phyloP scores from a whole-genome alignment of 2,797 vertebrate genomes.

The Syndactyla subalaris region DNA sequence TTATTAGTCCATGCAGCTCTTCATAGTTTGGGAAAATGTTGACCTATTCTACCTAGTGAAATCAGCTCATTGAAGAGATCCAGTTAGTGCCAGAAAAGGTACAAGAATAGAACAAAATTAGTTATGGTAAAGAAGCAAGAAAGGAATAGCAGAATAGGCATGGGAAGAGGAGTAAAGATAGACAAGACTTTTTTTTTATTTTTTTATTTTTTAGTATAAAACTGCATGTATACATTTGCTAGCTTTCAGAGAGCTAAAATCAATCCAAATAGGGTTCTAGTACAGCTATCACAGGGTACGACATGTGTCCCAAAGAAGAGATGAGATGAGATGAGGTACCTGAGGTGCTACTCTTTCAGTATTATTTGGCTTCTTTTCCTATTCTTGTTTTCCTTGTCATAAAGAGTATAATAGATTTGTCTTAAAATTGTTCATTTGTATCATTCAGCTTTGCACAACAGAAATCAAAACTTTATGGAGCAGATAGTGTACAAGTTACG shows the following conservation, averaged over 20 bases:
- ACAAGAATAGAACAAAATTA: neutral
- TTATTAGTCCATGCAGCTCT: neutral
- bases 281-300: neutral
- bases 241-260: neutral
- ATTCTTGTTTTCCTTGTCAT: neutral
- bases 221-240: neutral
- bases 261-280: neutral
- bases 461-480: neutral
- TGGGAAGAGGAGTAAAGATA: neutral
- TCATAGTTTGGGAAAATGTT: neutral
- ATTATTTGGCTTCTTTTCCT: neutral
- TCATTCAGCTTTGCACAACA: neutral
- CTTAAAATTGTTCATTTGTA: neutral
- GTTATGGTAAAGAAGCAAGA: neutral
- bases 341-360: neutral
- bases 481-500: neutral
- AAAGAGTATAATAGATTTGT: neutral
- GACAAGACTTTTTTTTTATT: too few species aligned
- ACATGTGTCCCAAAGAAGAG: fast-evolving
- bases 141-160: neutral
- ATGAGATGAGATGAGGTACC: neutral
- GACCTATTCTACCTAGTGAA: neutral
- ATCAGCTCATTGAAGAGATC: neutral
- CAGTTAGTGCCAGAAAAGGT: neutral
- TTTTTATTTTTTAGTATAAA: neutral